A percentile compares a stretch with the other conserved stretches of the same genome.
phyloP scores from a whole-genome alignment of 2,113 vertebrate species.

The Spilogale gracilis region DNA sequence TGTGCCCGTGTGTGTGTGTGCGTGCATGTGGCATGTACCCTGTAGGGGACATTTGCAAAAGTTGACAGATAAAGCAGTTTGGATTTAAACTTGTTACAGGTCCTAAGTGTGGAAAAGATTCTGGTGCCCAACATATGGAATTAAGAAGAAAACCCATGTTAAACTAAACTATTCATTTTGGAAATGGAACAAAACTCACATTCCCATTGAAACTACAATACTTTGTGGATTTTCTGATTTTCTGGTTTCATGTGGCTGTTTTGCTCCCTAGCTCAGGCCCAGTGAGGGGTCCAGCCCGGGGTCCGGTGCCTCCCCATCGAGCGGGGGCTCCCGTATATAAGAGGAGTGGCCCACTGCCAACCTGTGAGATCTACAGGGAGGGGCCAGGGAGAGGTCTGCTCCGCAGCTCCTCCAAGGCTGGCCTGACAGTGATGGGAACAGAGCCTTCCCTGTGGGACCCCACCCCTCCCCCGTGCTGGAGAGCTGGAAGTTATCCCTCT shows the following conservation, averaged over 20 bases:
- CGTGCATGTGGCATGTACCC: background rate
- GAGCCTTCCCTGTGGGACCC: background rate
- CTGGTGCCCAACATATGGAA: background rate
- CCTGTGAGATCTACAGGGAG: background rate
- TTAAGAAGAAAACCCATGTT: conserved; percentile 15
- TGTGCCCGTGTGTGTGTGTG: background rate
- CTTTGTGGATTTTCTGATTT: background rate
- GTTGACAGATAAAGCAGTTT: background rate
- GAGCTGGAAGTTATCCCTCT: conserved; percentile 44
- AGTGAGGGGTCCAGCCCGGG: background rate
- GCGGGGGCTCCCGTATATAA: rapidly evolving
- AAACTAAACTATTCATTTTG: background rate
- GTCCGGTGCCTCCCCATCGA: rapidly evolving
- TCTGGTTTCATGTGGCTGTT: background rate
- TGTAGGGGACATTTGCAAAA: background rate
- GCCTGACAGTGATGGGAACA: background rate
- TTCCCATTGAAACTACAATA: background rate
- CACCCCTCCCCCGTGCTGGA: background rate
- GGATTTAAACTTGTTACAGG: background rate
- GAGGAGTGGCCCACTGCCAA: background rate
- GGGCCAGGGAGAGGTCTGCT: rapidly evolving
- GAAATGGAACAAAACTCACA: background rate
- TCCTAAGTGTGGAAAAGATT: background rate
- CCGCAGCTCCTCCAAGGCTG: background rate
- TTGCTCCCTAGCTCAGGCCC: background rate